phyloP scores from a whole-genome alignment of 2,797 vertebrate genomes.

The Hybognathus amarus region DNA sequence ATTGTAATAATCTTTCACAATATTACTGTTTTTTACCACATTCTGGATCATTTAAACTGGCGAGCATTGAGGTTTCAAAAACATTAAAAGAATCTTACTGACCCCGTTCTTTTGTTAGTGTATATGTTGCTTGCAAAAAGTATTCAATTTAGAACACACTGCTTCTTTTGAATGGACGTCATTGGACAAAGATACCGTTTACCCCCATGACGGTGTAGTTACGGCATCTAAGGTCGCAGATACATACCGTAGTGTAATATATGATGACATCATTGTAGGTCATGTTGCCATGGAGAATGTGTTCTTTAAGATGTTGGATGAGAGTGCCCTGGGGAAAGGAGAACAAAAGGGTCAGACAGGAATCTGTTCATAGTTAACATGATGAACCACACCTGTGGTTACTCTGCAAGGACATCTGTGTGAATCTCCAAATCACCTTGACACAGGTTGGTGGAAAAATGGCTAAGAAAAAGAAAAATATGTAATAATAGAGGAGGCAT shows the following conservation, averaged over 20 bases:
- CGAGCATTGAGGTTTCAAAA: neutral
- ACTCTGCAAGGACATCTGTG: neutral
- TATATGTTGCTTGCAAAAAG: neutral
- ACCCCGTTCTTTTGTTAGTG: neutral
- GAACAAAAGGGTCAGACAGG: neutral
- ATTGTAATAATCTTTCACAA: too few relatives aligned
- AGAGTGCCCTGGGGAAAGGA: constrained; percentile 84
- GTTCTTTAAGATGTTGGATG: constrained; percentile 95
- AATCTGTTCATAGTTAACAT: neutral
- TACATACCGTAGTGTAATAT: constrained; percentile 92
- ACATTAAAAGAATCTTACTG: neutral
- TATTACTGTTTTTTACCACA: neutral
- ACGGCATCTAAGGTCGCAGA: neutral
- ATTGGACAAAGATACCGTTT: neutral
- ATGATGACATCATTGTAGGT: constrained; percentile 87
- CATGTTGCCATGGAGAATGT: constrained; percentile 91
- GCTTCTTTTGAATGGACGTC: neutral
- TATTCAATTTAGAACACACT: neutral
- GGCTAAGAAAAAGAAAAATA: neutral
- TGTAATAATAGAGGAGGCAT: neutral
- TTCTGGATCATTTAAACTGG: neutral
- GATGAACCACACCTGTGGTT: neutral
- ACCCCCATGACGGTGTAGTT: neutral
- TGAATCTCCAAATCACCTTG: neutral
- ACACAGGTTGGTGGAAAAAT: neutral